Evolutionary conservation across 2,113 vertebrate species (phyloP).

Genomic region (Psammodynastes pulverulentus): DNA sequence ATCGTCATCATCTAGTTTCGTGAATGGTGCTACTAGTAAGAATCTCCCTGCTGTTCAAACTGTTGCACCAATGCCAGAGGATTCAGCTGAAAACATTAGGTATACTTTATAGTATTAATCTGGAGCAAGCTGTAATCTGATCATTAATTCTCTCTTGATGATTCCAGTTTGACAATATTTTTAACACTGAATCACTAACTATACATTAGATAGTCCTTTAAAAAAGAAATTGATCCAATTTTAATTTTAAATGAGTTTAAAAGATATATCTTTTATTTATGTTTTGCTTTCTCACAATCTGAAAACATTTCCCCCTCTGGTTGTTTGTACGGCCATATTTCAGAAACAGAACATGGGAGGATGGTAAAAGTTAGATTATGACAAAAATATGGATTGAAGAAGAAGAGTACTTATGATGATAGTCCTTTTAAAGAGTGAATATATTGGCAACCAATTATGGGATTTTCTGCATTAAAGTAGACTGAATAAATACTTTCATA

Average conservation of each 20-base stretch:
- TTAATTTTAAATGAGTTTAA: not conserved
- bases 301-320: not conserved
- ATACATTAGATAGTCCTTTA: not conserved
- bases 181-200: not conserved
- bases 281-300: not conserved
- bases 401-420: slow-evolving; percentile 4
- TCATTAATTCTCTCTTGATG: not conserved
- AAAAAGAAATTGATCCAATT: not conserved
- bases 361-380: not conserved
- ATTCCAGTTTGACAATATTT: not conserved
- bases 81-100: slow-evolving; percentile 96
- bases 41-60: slow-evolving; percentile 98
- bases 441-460: not conserved
- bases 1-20: slow-evolving; percentile 96
- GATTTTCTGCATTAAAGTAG: slow-evolving; percentile 6
- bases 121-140: not conserved
- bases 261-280: not conserved
- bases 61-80: slow-evolving; percentile 94
- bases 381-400: not conserved
- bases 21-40: slow-evolving; percentile 98
- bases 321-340: not conserved
- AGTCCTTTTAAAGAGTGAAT: not conserved
- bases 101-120: slow-evolving; percentile 42
- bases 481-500: not conserved
- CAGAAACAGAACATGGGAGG: not conserved